These are phyloP conservation scores for Chrysemys picta DNA, from an alignment of 2,113 vertebrate genomes.

Conservation along the genomic window DNA sequence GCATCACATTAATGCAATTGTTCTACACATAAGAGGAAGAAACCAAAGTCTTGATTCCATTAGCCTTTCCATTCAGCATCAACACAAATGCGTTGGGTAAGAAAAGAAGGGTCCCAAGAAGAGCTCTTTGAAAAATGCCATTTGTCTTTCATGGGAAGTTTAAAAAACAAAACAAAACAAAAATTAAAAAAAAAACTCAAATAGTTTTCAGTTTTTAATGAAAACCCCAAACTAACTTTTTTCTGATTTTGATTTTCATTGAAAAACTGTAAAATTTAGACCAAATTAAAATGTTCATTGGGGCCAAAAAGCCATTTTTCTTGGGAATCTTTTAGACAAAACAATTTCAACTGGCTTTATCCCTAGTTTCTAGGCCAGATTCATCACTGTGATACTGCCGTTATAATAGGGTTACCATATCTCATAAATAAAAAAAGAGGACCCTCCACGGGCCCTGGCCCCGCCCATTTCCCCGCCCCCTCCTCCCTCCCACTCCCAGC, in stretches of 20 bases:
- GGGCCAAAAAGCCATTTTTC: neutral
- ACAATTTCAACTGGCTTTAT: neutral
- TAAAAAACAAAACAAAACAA: neutral
- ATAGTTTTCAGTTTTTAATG: neutral
- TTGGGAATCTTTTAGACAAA: neutral
- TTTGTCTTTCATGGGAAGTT: neutral
- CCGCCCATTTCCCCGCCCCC: no score
- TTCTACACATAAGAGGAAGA: neutral
- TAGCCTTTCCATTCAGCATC: neutral
- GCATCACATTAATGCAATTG: neutral
- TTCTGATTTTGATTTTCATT: accelerated
- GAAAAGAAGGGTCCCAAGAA: neutral
- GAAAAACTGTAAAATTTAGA: neutral
- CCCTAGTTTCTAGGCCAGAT: neutral
- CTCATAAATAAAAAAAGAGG: no score
- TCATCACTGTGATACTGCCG: neutral
- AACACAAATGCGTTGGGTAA: neutral
- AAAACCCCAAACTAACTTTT: neutral
- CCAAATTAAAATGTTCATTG: neutral
- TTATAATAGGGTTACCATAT: no score
- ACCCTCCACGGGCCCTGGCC: no score
- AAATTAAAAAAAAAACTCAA: neutral
- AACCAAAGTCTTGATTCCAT: neutral
- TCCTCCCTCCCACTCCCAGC: no score
- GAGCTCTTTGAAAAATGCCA: neutral